phyloP scores from a whole-genome alignment of 1,140 invertebrate species.

The Drosophila ficusphila region DNA sequence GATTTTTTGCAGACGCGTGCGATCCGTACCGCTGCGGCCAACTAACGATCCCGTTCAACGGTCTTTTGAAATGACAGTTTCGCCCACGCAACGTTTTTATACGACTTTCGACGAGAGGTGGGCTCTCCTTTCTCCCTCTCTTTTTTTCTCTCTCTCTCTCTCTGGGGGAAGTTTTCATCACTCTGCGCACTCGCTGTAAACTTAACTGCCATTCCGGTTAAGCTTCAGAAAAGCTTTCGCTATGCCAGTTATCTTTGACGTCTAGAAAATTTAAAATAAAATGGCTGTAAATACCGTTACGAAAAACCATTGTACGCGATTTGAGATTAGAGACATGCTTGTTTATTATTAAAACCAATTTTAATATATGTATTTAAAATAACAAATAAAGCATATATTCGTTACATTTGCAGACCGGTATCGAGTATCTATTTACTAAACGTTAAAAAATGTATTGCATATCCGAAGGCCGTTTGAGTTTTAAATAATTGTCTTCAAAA shows the following conservation, averaged over 20 bases:
- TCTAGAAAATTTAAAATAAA: neutral
- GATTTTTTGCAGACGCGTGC: constrained; percentile 7
- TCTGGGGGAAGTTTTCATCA: neutral
- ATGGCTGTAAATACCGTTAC: neutral
- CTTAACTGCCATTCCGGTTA: constrained; percentile 22
- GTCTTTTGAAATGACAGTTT: constrained; percentile 59
- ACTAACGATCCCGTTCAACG: constrained; percentile 50
- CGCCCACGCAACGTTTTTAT: constrained; percentile 56
- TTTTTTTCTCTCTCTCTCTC: constrained; percentile 17
- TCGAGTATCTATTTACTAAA: neutral
- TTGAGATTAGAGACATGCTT: no score
- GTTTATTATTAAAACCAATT: no score
- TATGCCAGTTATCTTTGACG: neutral
- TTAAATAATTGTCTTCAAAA: no score
- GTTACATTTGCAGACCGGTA: no score
- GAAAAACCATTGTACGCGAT: no score
- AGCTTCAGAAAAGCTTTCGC: constrained; percentile 56
- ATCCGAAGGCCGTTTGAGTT: neutral
- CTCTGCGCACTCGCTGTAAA: constrained; percentile 40
- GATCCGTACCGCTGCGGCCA: constrained; percentile 19
- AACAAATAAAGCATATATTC: no score
- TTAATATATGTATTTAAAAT: no score
- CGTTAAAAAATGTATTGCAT: neutral
- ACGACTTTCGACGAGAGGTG: constrained; percentile 39
- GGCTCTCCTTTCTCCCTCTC: constrained; percentile 16